A percentile compares a stretch with the other conserved stretches of the same genome.
phyloP scores from a whole-genome alignment of 2,113 vertebrate genomes.

The Bagarius yarrelli region DNA sequence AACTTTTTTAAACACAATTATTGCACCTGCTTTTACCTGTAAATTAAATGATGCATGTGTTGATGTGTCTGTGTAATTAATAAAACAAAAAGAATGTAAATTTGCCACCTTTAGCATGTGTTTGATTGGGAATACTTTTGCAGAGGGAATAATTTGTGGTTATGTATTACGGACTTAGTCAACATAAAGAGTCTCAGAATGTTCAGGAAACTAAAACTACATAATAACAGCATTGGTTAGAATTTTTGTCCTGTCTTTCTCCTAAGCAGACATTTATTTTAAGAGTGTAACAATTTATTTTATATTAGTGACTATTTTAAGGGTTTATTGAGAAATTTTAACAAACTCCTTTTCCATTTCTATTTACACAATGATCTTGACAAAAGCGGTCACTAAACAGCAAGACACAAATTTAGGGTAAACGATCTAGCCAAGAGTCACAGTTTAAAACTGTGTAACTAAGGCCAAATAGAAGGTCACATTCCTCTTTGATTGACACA shows the following conservation, averaged over 20 bases:
- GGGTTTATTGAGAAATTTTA: not conserved
- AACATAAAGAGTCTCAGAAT: conserved; percentile 9
- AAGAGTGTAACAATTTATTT: not conserved
- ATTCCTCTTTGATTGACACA: not conserved
- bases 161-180: conserved; percentile 4
- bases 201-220: conserved; percentile 16
- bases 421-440: not conserved
- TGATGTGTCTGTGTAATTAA: no score
- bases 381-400: not conserved
- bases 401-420: not conserved
- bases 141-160: conserved; percentile 20
- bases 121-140: conserved; percentile 1
- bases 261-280: not conserved
- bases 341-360: not conserved
- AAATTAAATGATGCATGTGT: not conserved
- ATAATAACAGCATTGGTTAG: conserved; percentile 20
- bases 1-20: not conserved
- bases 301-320: not conserved
- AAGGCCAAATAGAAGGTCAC: not conserved
- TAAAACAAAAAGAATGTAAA: no score
- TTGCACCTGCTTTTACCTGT: not conserved
- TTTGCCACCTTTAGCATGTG: not conserved
- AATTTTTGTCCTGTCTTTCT: not conserved
- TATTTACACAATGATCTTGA: not conserved
- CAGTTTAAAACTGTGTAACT: not conserved